These are phyloP conservation scores for Zoanthus sociatus DNA, from an alignment of 92 coral and sea anemone genomes.

Conservation along the genomic window DNA sequence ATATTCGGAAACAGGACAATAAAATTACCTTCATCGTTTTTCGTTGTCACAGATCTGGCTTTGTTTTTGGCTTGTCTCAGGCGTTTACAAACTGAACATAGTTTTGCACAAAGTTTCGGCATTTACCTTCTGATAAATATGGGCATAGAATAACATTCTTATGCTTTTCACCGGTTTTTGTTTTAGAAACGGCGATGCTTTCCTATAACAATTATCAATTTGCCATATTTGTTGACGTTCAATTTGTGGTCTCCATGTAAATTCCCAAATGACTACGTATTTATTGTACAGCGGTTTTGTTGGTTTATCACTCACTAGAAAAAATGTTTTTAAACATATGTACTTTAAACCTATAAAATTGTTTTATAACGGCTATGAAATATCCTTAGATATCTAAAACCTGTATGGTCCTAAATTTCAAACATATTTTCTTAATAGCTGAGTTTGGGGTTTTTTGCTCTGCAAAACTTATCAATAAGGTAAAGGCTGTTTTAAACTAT, in stretches of 20 bases:
- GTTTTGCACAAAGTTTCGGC: conserved; percentile 35
- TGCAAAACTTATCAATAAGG: no score
- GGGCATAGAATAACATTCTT: not conserved
- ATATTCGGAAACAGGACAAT: no score
- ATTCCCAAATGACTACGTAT: not conserved
- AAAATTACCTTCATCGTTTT: not conserved
- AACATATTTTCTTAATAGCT: no score
- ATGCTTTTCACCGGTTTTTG: not conserved
- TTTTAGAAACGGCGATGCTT: no score
- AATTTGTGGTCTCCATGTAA: not conserved
- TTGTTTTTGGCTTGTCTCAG: not conserved
- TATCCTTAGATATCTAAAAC: no score
- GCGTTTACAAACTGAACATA: not conserved
- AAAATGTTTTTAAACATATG: no score
- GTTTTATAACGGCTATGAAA: no score
- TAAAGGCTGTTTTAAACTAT: no score
- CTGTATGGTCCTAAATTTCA: no score
- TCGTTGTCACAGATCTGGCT: not conserved
- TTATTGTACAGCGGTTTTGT: conserved; percentile 29
- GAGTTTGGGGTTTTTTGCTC: no score
- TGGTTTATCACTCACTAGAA: not conserved
- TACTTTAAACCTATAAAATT: not conserved
- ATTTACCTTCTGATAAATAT: not conserved
- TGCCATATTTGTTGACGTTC: not conserved
- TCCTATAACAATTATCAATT: not conserved